Conservation (phyloP, 2,888 invertebrate species). For the Glaucopsyche alexis region DNA sequence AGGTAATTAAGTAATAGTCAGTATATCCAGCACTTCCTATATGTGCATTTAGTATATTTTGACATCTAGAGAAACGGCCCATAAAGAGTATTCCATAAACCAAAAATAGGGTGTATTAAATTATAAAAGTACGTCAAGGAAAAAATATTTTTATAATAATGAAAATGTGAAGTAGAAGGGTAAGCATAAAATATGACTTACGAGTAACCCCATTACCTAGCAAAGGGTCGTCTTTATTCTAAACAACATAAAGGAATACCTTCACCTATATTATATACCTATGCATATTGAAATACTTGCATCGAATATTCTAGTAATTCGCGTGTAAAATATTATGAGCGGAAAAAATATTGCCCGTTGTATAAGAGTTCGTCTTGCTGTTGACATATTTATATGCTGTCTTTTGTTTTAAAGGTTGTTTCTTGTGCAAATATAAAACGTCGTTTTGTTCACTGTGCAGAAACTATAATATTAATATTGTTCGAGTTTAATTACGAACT, state of each 20-base stretch:
- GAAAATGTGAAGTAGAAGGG: conserved; percentile 16
- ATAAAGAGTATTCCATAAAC: neutral
- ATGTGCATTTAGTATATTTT: too few species aligned
- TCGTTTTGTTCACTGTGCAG: neutral
- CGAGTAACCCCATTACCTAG: conserved; percentile 24
- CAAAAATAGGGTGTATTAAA: neutral
- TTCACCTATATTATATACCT: conserved; percentile 7
- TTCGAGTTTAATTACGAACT: too few species aligned
- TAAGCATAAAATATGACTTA: conserved; percentile 23
- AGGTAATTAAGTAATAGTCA: too few species aligned
- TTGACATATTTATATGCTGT: conserved; percentile 27
- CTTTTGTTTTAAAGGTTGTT: conserved; percentile 23
- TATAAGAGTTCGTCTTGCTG: conserved; percentile 8
- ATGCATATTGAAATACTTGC: conserved; percentile 27
- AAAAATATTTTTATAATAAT: conserved; percentile 1
- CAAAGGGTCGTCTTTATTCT: conserved; percentile 25
- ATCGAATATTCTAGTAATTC: conserved; percentile 27
- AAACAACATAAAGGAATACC: conserved; percentile 24
- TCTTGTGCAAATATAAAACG: conserved; percentile 21
- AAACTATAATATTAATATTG: too few species aligned
- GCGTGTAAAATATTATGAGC: conserved; percentile 5
- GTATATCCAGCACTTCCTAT: too few species aligned
- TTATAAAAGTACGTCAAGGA: conserved; percentile 16
- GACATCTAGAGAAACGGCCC: too few species aligned
- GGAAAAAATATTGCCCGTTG: conserved; percentile 18